Conservation (phyloP, 2,797 vertebrate species). For the Passerculus sandwichensis region DNA sequence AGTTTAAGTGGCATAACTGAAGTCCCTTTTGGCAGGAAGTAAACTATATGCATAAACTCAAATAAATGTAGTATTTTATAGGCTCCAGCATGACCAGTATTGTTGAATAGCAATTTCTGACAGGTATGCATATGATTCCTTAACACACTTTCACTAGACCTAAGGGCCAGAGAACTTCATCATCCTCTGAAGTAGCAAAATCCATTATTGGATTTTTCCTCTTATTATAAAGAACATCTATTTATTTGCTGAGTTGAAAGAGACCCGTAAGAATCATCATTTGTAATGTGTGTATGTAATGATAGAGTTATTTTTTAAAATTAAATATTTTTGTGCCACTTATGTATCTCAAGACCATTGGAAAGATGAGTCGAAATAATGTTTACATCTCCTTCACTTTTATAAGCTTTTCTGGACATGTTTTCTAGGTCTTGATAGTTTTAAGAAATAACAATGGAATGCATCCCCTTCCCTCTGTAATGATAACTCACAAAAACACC, state of each 20-base stretch:
- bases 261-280: not conserved
- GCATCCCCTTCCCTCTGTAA: accelerated
- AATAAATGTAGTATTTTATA: not conserved
- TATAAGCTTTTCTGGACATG: not conserved
- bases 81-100: not conserved
- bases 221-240: not conserved
- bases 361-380: not conserved
- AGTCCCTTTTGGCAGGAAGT: not conserved
- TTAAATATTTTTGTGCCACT: not conserved
- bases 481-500: not conserved
- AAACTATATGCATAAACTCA: not conserved
- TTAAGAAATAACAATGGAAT: not conserved
- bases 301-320: not conserved
- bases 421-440: not conserved
- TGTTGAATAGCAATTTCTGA: not conserved
- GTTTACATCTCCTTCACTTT: not conserved
- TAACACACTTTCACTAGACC: not conserved
- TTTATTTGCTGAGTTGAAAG: not conserved
- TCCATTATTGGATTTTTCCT: not conserved
- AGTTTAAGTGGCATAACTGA: not conserved
- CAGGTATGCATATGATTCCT: not conserved
- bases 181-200: not conserved
- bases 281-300: not conserved
- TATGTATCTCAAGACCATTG: not conserved
- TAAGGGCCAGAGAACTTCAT: not conserved